These are phyloP conservation scores for Scalopus aquaticus DNA, from an alignment of 2,113 vertebrate species.

Conservation along the genomic window DNA sequence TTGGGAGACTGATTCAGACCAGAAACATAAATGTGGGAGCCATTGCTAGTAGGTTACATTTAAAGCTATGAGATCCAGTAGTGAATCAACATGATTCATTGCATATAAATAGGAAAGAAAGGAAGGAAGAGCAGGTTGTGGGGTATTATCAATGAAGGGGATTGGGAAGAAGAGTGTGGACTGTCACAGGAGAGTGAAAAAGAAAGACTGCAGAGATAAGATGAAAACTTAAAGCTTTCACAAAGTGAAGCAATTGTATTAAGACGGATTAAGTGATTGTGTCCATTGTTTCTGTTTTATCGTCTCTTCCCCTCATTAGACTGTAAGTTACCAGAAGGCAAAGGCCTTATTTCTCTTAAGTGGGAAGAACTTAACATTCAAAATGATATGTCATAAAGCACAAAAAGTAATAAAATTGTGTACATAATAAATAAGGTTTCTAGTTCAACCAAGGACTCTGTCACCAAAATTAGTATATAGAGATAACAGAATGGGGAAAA, in stretches of 20 bases:
- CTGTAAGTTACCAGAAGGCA: not conserved
- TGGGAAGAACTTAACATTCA: not conserved
- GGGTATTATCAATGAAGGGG: not conserved
- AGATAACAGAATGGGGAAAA: not conserved
- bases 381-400: not conserved
- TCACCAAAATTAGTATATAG: not conserved
- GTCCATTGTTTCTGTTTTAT: not conserved
- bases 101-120: not conserved
- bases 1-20: too few species aligned
- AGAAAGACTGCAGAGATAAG: not conserved
- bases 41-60: not conserved
- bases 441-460: not conserved
- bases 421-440: not conserved
- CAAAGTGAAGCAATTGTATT: not conserved
- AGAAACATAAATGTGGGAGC: too few species aligned
- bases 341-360: not conserved
- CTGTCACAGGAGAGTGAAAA: not conserved
- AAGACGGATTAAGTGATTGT: not conserved
- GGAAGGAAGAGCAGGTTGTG: not conserved
- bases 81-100: too few species aligned
- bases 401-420: not conserved
- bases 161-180: not conserved
- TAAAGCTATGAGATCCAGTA: not conserved
- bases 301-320: not conserved
- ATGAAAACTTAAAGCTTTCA: not conserved